These are phyloP conservation scores for Corbicula japonica DNA, from an alignment of 2,888 invertebrate species.

Conservation along the genomic window DNA sequence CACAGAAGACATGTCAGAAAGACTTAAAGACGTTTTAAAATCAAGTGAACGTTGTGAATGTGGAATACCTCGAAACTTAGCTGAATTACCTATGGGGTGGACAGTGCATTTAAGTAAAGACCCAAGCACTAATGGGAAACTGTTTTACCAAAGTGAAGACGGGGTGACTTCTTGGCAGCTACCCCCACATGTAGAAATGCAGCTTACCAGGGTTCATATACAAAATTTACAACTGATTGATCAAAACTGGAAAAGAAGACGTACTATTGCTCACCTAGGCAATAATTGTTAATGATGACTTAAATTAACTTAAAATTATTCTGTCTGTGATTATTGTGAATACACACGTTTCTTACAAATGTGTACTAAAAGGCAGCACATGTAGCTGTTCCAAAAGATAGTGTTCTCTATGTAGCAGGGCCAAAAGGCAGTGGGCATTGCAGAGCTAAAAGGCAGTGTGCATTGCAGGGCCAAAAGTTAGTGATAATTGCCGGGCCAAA, in stretches of 20 bases:
- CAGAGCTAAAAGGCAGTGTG: too few species aligned
- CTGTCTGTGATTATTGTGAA: too few species aligned
- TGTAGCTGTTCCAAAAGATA: too few species aligned
- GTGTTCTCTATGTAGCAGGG: too few species aligned
- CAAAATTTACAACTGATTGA: conserved; percentile 49
- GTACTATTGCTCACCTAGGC: too few species aligned
- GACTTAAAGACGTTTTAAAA: conserved; percentile 71
- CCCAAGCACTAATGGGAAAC: conserved; percentile 60
- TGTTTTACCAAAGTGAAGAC: conserved; percentile 75
- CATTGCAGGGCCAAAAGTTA: too few species aligned
- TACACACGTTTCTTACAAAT: too few species aligned
- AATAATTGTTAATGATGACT: too few species aligned
- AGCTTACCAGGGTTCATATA: conserved; percentile 66
- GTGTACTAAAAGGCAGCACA: too few species aligned
- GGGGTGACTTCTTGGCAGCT: conserved; percentile 76
- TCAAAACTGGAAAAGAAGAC: conserved; percentile 47
- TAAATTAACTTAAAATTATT: too few species aligned
- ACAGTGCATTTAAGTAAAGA: conserved; percentile 78
- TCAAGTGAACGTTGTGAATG: conserved; percentile 78
- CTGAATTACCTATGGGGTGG: conserved; percentile 76
- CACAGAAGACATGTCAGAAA: conserved; percentile 67
- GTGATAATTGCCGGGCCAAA: too few species aligned
- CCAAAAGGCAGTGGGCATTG: too few species aligned
- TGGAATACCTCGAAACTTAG: conserved; percentile 73
- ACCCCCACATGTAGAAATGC: conserved; percentile 68